Evolutionary conservation across 2,888 invertebrate genomes (phyloP).

Genomic region (Ecdyonurus torrentis): DNA sequence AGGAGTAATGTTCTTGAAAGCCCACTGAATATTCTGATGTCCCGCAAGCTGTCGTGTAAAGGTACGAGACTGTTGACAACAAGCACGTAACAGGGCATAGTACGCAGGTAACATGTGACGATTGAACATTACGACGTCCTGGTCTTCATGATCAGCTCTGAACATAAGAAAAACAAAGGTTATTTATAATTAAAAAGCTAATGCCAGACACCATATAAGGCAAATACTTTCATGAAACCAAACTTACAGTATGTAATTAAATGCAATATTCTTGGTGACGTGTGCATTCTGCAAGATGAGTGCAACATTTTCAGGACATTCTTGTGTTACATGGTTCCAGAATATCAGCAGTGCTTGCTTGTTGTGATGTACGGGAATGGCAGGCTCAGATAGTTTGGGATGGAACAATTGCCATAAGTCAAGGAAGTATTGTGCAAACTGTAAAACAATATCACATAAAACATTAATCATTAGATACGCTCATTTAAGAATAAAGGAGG

Average conservation of each 20-base stretch:
- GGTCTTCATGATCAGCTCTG: conserved; percentile 92
- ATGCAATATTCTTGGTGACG: conserved; percentile 86
- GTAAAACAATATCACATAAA: conserved; percentile 20
- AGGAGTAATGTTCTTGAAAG: conserved; percentile 91
- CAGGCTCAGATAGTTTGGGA: conserved; percentile 84
- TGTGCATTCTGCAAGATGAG: conserved; percentile 72
- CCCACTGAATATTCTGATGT: conserved; percentile 94
- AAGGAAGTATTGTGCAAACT: conserved; percentile 85
- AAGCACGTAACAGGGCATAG: conserved; percentile 74
- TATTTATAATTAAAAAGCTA: background rate
- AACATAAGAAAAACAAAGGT: conserved; percentile 14
- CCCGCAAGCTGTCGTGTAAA: conserved; percentile 76
- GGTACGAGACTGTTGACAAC: conserved; percentile 72
- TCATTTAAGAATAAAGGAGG: background rate
- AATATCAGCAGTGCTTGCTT: conserved; percentile 83
- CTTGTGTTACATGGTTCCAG: conserved; percentile 85
- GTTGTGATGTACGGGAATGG: conserved; percentile 87
- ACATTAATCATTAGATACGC: conserved; percentile 2
- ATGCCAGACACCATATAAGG: no score
- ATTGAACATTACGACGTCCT: conserved; percentile 87
- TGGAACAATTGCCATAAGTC: conserved; percentile 91
- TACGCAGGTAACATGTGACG: conserved; percentile 86
- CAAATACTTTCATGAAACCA: background rate
- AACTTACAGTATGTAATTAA: conserved; percentile 87
- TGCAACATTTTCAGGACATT: conserved; percentile 85